Evolutionary conservation across 2,113 vertebrate genomes (phyloP), one percentile per base, ranked within the genome.

Genomic region (Proterorhinus semilunaris): DNA sequence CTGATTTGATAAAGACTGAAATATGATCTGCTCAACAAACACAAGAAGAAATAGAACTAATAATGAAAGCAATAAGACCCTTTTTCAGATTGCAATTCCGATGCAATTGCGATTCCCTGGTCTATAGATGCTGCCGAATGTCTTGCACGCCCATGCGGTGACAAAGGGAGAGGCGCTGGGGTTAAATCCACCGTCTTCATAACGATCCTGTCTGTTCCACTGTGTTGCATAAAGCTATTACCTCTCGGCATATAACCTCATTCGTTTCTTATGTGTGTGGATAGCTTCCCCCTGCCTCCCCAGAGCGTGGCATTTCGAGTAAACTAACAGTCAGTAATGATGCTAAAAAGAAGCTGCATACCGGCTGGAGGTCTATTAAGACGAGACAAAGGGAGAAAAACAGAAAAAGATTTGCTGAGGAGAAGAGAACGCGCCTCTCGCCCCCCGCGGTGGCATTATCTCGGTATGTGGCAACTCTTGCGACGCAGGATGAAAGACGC

Each of bases 221-320:
- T 87, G 73, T 88, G 92, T 92, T 94, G 94, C 92, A 91, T 92
- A 93, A 95, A 93, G 86, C 94, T 94, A 95, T 95, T 95, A 94
- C 93, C 94, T 94, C 93, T 91, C 84, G 85, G 89, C 93, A 93
- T 94, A 95, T 95, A 95, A 95, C 93, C 93, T 94, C 94, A 93
- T 94, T 93, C 94, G 94, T 95, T 95, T 94, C 94, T 93, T 94
- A 94, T 91, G 93, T 92, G 93, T 92, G 93, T 89, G 93, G 94
- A 94, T 93, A 91, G 92, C 92, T 93, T 92, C 4, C 27, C 91
- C 63, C 17, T 10, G 36, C 89, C 92, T 90, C 95, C 94, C 92
- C 91, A 90, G 93, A 95, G 94, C 93, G 94, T 91, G 89, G 93
- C 92, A 92, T 93, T 89, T 91, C 91, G 92, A 91, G 90, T 93